phyloP scores from a whole-genome alignment of 1,140 invertebrate genomes.

The Hesperophylax magnus region DNA sequence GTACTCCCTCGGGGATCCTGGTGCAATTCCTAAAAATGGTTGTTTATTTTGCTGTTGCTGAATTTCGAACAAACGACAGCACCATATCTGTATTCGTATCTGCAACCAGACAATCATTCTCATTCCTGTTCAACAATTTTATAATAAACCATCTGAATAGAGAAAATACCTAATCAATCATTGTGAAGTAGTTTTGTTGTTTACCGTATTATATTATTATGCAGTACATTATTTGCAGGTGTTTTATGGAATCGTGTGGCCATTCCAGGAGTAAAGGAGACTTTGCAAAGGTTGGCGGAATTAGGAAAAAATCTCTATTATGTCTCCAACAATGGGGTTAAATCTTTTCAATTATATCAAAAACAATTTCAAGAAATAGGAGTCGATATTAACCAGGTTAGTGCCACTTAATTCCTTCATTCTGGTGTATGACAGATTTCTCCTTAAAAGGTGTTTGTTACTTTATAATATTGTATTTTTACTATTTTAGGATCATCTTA shows the following conservation, averaged over 20 bases:
- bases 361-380: conserved; percentile 46
- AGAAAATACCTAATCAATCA: neutral
- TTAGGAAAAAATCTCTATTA: conserved; percentile 60
- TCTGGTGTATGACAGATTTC: neutral
- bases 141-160: neutral
- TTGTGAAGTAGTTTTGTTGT: neutral
- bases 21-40: neutral
- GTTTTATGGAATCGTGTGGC: conserved; percentile 54
- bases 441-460: neutral
- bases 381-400: conserved; percentile 43
- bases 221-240: conserved; percentile 46
- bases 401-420: neutral
- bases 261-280: conserved; percentile 57
- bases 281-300: conserved; percentile 55
- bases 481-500: conserved; percentile 62
- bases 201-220: too few relatives aligned
- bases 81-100: too few relatives aligned
- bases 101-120: too few relatives aligned
- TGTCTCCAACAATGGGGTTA: conserved; percentile 60
- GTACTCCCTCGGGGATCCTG: too few relatives aligned
- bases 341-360: conserved; percentile 38
- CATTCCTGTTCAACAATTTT: neutral
- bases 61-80: neutral
- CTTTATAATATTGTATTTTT: neutral
- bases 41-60: neutral